Conservation (phyloP, 2,113 vertebrate species). For the Hippocampus guttulatus region DNA sequence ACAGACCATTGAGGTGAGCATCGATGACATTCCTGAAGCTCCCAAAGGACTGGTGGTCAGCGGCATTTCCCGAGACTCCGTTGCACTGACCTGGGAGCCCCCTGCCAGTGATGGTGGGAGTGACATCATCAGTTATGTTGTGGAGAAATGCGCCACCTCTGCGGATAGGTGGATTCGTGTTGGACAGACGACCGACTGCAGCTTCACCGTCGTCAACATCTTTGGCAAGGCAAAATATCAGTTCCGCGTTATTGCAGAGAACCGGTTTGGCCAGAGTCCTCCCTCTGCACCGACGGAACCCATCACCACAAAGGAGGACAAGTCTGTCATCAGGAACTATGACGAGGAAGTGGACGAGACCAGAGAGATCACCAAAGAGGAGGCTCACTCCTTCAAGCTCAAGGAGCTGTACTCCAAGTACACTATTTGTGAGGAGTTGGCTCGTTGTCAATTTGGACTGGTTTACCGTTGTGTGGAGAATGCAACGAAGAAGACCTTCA, state of each 20-base stretch:
- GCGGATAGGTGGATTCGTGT: conserved; percentile 94
- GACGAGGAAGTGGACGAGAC: conserved; percentile 95
- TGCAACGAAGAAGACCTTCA: conserved; percentile 91
- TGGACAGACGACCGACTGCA: conserved; percentile 84
- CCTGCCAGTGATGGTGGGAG: conserved; percentile 92
- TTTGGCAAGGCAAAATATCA: conserved; percentile 97
- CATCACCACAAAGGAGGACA: conserved; percentile 92
- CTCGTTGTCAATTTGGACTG: conserved; percentile 90
- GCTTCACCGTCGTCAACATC: conserved; percentile 87
- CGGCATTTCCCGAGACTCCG: conserved; percentile 87
- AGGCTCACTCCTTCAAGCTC: conserved; percentile 84
- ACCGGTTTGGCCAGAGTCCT: conserved; percentile 87
- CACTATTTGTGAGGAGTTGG: conserved; percentile 91
- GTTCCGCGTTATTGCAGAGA: conserved; percentile 96
- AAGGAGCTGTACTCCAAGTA: conserved; percentile 90
- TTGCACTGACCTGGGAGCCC: conserved; percentile 88
- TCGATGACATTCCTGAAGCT: conserved; percentile 91
- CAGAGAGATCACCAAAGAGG: conserved; percentile 79
- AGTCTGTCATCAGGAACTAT: conserved; percentile 88
- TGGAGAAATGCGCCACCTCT: conserved; percentile 93
- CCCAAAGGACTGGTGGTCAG: conserved; percentile 87
- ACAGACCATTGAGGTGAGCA: conserved; percentile 94
- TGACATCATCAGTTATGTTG: conserved; percentile 84
- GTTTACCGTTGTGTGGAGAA: conserved; percentile 89
- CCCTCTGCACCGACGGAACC: conserved; percentile 88